Evolutionary conservation across 2,797 vertebrate genomes (phyloP).

Genomic region (Xiphophorus birchmanni): DNA sequence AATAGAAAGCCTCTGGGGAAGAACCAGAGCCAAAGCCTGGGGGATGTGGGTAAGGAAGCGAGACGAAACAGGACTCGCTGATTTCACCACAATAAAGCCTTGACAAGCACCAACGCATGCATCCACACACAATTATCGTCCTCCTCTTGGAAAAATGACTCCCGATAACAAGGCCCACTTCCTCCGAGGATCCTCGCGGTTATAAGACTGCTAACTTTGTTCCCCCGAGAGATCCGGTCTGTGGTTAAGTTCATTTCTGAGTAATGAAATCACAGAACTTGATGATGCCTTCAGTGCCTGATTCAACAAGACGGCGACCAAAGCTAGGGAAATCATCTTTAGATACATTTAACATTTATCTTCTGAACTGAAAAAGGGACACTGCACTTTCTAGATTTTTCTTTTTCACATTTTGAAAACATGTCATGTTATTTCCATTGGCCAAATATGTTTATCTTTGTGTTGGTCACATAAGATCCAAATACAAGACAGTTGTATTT

Average conservation of each 20-base stretch:
- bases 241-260: conserved; percentile 37
- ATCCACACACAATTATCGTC: conserved; percentile 39
- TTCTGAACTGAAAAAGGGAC: conserved; percentile 11
- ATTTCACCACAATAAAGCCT: conserved; percentile 43
- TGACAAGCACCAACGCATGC: conserved; percentile 43
- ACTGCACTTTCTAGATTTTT: background rate
- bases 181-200: conserved; percentile 31
- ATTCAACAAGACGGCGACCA: background rate
- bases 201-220: conserved; percentile 41
- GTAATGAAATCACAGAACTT: conserved; percentile 50
- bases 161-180: conserved; percentile 53
- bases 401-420: background rate
- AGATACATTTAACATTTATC: conserved; percentile 25
- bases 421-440: background rate
- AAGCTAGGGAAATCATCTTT: conserved; percentile 30
- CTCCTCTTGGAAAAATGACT: conserved; percentile 48
- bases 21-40: conserved; percentile 32
- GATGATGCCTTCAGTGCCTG: conserved; percentile 42
- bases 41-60: conserved; percentile 26
- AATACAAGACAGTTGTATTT: background rate
- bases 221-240: conserved; percentile 38
- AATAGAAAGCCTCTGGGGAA: conserved; percentile 37
- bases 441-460: background rate
- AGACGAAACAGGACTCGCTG: conserved; percentile 48
- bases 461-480: background rate